Evolutionary conservation across 2,113 vertebrate genomes (phyloP).

Genomic region (Corynorhinus townsendii): DNA sequence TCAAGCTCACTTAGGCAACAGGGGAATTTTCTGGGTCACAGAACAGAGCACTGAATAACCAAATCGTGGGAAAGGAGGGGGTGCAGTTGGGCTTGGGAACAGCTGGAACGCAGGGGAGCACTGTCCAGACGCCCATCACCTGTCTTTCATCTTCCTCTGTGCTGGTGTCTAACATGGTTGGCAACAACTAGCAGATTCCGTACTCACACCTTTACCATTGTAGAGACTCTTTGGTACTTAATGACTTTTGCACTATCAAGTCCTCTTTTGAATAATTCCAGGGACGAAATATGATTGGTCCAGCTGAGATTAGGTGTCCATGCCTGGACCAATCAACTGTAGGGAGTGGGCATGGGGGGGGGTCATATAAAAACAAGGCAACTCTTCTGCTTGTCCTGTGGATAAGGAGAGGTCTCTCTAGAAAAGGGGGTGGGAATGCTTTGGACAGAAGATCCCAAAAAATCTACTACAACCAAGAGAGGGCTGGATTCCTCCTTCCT

Average conservation of each 20-base stretch:
- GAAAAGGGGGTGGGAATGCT: neutral
- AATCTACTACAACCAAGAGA: neutral
- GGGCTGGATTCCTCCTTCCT: neutral
- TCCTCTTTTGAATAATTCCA: neutral
- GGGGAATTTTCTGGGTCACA: slow-evolving; percentile 21
- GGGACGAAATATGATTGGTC: neutral
- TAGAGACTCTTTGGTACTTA: neutral
- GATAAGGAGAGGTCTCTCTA: neutral
- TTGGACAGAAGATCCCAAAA: neutral
- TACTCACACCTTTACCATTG: neutral
- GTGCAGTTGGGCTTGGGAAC: neutral
- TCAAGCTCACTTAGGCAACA: slow-evolving; percentile 34
- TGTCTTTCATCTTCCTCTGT: neutral
- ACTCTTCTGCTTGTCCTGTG: neutral
- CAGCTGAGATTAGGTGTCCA: neutral
- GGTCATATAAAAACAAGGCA: neutral
- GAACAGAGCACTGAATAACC: neutral
- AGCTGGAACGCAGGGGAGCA: neutral
- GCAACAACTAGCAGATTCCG: neutral
- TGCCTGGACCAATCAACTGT: neutral
- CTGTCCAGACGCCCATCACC: neutral
- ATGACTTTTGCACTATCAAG: neutral
- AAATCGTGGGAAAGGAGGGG: neutral
- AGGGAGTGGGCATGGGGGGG: neutral
- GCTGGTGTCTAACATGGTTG: neutral